These are phyloP conservation scores for Schrankia costaestrigalis DNA, from an alignment of 2,888 invertebrate species.

Conservation along the genomic window DNA sequence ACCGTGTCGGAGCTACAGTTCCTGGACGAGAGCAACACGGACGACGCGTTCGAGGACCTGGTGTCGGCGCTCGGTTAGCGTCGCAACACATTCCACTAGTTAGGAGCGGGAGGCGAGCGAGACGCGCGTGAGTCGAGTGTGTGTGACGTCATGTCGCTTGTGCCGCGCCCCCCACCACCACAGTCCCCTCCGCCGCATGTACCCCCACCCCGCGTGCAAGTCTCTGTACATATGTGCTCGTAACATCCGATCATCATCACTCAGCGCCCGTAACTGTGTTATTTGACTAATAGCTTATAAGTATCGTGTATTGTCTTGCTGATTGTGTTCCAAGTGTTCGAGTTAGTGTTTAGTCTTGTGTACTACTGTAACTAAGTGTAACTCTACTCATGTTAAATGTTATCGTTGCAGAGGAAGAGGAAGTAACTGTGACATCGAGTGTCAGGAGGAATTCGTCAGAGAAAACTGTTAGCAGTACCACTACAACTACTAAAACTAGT, in stretches of 20 bases:
- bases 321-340: constrained; percentile 59
- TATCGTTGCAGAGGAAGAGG: constrained; percentile 66
- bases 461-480: constrained; percentile 80
- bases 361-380: neutral
- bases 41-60: constrained; percentile 93
- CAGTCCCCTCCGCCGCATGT: constrained; percentile 26
- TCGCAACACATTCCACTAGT: constrained; percentile 71
- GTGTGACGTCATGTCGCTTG: constrained; percentile 72
- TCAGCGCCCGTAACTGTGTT: constrained; percentile 69
- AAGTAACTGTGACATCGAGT: constrained; percentile 73
- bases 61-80: constrained; percentile 82
- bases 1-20: constrained; percentile 84
- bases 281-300: constrained; percentile 76
- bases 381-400: constrained; percentile 9
- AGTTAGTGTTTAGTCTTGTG: constrained; percentile 39
- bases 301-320: constrained; percentile 65
- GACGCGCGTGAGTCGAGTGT: constrained; percentile 79
- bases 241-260: constrained; percentile 60
- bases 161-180: constrained; percentile 52
- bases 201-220: constrained; percentile 34
- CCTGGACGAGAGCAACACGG: constrained; percentile 90
- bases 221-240: constrained; percentile 62
- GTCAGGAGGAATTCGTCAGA: constrained; percentile 75
- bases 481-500: constrained; percentile 81
- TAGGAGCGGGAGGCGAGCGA: constrained; percentile 69